Percentiles rank a stretch among this genome's conserved stretches.
Conservation (phyloP, 2,797 vertebrate genomes). For the Spea hammondii region DNA sequence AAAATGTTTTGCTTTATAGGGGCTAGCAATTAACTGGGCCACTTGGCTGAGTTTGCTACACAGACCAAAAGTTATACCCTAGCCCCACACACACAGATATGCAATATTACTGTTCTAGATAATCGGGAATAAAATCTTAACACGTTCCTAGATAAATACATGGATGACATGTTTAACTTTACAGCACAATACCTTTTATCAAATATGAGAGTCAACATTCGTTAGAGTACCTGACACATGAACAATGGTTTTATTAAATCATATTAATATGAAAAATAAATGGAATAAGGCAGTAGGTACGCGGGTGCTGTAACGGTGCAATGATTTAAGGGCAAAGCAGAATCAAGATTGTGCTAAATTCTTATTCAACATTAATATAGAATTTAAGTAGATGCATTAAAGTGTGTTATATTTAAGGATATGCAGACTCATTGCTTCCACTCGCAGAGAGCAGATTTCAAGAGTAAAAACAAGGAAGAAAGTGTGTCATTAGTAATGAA, state of each 20-base stretch:
- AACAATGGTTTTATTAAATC: neutral
- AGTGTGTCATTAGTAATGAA: conserved; percentile 74
- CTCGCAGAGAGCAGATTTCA: conserved; percentile 64
- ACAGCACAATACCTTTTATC: neutral
- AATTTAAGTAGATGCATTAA: conserved; percentile 58
- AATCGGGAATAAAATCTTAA: no score
- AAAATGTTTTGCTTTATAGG: no score
- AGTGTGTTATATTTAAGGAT: conserved; percentile 45
- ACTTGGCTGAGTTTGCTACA: no score
- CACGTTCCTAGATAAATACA: no score
- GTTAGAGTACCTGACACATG: neutral
- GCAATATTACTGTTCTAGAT: no score
- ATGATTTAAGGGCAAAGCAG: conserved; percentile 20
- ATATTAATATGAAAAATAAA: neutral
- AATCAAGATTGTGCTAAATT: conserved; percentile 7
- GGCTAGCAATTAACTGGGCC: no score
- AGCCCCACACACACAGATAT: neutral
- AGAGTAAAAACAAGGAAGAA: conserved; percentile 58
- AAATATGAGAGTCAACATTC: neutral
- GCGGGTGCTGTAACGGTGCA: conserved; percentile 1
- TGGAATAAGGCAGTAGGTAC: neutral
- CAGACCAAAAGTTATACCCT: no score
- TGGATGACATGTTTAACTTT: no score
- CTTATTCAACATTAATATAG: conserved; percentile 61
- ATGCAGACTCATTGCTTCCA: conserved; percentile 54